A percentile compares a stretch with the other conserved stretches of the same genome.
These are phyloP conservation scores for Cosmia trapezina DNA, from an alignment of 2,888 invertebrate species.

Conservation along the genomic window DNA sequence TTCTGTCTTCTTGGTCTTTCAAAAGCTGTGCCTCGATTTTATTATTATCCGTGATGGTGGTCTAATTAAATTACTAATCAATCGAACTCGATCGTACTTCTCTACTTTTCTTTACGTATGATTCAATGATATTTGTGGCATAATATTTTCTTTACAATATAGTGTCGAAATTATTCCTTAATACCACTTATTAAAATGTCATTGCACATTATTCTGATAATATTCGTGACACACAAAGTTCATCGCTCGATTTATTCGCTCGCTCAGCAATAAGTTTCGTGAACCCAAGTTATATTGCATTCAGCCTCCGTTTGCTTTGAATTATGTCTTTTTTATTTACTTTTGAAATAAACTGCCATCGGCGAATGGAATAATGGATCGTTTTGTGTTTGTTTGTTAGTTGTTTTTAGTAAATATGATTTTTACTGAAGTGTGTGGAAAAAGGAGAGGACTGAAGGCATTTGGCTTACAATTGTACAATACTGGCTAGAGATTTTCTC, in stretches of 20 bases:
- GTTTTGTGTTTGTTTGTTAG: conserved; percentile 18
- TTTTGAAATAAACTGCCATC: conserved; percentile 47
- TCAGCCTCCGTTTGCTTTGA: conserved; percentile 62
- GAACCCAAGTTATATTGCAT: conserved; percentile 48
- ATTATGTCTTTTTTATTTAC: conserved; percentile 61
- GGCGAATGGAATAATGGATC: conserved; percentile 17
- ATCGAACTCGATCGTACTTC: too few species aligned
- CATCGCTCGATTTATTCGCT: conserved; percentile 56
- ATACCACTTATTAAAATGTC: not conserved
- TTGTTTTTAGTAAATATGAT: conserved; percentile 1
- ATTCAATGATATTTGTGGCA: too few species aligned
- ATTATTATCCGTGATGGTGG: too few species aligned
- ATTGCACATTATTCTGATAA: conserved; percentile 14
- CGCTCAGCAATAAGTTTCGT: conserved; percentile 55
- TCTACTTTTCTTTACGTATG: too few species aligned
- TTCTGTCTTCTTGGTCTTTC: too few species aligned
- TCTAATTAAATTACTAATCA: too few species aligned
- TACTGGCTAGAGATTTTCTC: not conserved
- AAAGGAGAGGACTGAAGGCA: not conserved
- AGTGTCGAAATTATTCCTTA: not conserved
- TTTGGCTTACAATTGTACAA: not conserved
- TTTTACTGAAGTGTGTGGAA: not conserved
- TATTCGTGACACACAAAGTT: conserved; percentile 49
- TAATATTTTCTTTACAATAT: not conserved
- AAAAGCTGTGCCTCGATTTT: too few species aligned